Percentiles rank a stretch among this genome's conserved stretches.
These are phyloP conservation scores for Lucifuga dentata DNA, from an alignment of 2,113 vertebrate genomes.

Conservation along the genomic window DNA sequence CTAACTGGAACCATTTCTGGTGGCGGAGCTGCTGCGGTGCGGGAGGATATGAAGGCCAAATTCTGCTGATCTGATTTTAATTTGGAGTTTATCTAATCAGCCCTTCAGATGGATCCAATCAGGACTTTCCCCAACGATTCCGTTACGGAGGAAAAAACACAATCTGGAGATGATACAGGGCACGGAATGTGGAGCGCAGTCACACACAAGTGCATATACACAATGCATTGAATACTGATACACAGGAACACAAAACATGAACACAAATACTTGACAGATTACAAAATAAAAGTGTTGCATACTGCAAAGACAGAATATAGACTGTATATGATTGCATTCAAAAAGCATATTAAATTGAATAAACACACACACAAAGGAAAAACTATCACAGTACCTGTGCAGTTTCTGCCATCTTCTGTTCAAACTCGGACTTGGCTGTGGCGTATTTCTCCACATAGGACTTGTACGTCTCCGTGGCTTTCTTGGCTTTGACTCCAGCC, in stretches of 20 bases:
- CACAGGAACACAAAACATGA: slow-evolving; percentile 10
- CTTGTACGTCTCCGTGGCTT: slow-evolving; percentile 96
- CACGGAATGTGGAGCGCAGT: slow-evolving; percentile 38
- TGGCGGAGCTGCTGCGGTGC: slow-evolving; percentile 53
- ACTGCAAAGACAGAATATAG: slow-evolving; percentile 30
- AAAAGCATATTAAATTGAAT: slow-evolving; percentile 16
- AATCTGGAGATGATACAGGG: slow-evolving; percentile 69
- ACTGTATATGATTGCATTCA: slow-evolving; percentile 13
- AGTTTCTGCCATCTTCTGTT: slow-evolving; percentile 97
- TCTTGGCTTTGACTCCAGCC: slow-evolving; percentile 95
- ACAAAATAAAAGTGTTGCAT: slow-evolving; percentile 44
- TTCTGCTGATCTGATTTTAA: slow-evolving; percentile 75
- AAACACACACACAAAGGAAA: background rate
- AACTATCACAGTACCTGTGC: slow-evolving; percentile 85
- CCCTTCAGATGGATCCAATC: slow-evolving; percentile 76
- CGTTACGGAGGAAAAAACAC: slow-evolving; percentile 71
- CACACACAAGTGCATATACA: slow-evolving; percentile 27
- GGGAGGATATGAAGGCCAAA: slow-evolving; percentile 61
- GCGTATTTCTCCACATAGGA: slow-evolving; percentile 95
- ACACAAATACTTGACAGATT: slow-evolving; percentile 32
- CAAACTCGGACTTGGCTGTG: slow-evolving; percentile 93
- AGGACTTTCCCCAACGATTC: slow-evolving; percentile 61
- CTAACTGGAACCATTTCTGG: slow-evolving; percentile 69
- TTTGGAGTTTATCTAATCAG: slow-evolving; percentile 80
- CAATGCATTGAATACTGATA: no score